Evolutionary conservation across 2,797 vertebrate species (phyloP).

Genomic region (Rhinichthys osculus): DNA sequence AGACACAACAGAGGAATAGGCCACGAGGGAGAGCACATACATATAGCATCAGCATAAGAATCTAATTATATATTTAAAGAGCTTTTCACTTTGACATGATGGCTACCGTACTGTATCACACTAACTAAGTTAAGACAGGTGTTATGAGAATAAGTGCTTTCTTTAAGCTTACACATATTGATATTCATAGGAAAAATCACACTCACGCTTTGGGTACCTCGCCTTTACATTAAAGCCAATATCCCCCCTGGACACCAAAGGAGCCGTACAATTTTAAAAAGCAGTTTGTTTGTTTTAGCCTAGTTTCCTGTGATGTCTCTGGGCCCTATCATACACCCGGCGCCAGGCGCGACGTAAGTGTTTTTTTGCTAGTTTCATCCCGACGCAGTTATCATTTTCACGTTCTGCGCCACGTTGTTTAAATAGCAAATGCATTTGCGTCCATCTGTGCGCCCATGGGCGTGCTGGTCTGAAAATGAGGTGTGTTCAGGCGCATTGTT

Average conservation of each 20-base stretch:
- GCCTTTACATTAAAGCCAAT: constrained; percentile 27
- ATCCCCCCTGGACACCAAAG: background rate
- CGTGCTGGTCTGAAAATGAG: too few species aligned
- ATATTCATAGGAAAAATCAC: constrained; percentile 30
- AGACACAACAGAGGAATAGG: constrained; percentile 8
- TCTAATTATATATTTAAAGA: constrained; percentile 24
- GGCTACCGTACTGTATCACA: background rate
- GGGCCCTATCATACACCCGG: too few species aligned
- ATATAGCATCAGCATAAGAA: background rate
- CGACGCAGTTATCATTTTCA: too few species aligned
- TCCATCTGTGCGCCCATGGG: too few species aligned
- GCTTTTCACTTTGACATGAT: background rate
- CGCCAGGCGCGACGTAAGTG: too few species aligned
- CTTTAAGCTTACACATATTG: constrained; percentile 14
- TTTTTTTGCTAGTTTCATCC: too few species aligned
- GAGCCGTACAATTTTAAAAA: constrained; percentile 10
- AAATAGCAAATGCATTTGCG: too few species aligned
- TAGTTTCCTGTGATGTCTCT: background rate
- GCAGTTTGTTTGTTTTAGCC: constrained; percentile 7
- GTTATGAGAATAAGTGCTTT: background rate
- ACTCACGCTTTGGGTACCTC: background rate
- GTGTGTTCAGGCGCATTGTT: too few species aligned
- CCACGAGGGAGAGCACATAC: background rate
- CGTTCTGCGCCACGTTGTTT: too few species aligned
- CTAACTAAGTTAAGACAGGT: constrained; percentile 6